Evolutionary conservation across 2,113 vertebrate genomes (phyloP).

Genomic region (Lycocorax pyrrhopterus): DNA sequence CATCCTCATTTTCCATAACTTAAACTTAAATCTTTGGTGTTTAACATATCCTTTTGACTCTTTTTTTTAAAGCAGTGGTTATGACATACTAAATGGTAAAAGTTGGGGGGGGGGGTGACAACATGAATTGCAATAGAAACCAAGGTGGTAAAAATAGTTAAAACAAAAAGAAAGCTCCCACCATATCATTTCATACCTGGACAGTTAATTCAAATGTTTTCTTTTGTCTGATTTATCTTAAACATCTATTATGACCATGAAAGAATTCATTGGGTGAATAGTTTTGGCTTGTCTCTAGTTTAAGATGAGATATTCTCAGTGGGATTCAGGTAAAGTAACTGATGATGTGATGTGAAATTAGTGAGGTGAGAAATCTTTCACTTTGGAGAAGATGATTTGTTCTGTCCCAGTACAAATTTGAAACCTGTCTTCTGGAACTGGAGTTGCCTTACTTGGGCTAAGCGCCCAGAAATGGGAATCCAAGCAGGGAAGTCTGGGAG

Average conservation of each 20-base stretch:
- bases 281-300: background rate
- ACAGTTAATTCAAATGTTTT: background rate
- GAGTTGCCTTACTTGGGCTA: background rate
- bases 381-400: background rate
- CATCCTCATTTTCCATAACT: slow-evolving; percentile 67
- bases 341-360: background rate
- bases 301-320: background rate
- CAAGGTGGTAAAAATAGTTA: background rate
- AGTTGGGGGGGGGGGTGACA: background rate
- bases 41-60: background rate
- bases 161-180: background rate
- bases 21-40: slow-evolving; percentile 40
- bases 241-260: background rate
- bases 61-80: background rate
- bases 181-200: background rate
- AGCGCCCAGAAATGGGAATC: background rate
- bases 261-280: background rate
- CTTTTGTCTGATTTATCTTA: background rate
- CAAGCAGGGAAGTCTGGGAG: background rate
- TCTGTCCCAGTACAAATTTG: background rate
- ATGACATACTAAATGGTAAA: background rate
- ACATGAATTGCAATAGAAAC: background rate
- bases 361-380: background rate
- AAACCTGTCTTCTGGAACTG: background rate
- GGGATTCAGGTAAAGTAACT: background rate